Conservation (phyloP, 2,888 invertebrate species). For the Heliconius ismenius region DNA sequence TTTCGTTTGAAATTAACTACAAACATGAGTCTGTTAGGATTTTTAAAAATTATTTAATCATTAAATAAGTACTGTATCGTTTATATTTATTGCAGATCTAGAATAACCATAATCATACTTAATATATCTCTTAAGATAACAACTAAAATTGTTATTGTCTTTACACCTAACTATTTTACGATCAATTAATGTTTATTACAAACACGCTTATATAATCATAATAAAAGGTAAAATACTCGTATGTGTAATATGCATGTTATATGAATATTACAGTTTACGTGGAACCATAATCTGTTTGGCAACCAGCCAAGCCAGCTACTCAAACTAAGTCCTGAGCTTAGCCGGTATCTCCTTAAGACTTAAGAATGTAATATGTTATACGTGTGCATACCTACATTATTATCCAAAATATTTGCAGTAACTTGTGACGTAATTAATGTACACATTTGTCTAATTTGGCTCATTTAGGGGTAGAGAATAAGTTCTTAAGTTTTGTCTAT, state of each 20-base stretch:
- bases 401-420: slow-evolving; percentile 7
- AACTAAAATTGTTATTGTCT: background rate
- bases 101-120: background rate
- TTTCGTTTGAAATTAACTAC: too few species aligned
- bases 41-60: background rate
- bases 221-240: slow-evolving; percentile 34
- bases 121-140: background rate
- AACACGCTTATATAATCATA: background rate
- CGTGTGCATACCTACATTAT: slow-evolving; percentile 21
- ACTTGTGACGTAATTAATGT: background rate
- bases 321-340: slow-evolving; percentile 37
- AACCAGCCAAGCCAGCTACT: slow-evolving; percentile 37
- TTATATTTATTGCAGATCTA: background rate
- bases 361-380: slow-evolving; percentile 31
- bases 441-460: background rate
- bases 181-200: slow-evolving; percentile 3
- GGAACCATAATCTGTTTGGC: slow-evolving; percentile 45
- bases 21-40: background rate
- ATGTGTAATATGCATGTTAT: slow-evolving; percentile 39
- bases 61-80: background rate
- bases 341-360: slow-evolving; percentile 37
- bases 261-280: slow-evolving; percentile 43
- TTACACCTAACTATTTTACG: background rate
- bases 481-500: background rate
- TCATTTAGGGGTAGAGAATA: background rate